phyloP scores from a whole-genome alignment of 2,797 vertebrate species.

The Sus cebifrons region DNA sequence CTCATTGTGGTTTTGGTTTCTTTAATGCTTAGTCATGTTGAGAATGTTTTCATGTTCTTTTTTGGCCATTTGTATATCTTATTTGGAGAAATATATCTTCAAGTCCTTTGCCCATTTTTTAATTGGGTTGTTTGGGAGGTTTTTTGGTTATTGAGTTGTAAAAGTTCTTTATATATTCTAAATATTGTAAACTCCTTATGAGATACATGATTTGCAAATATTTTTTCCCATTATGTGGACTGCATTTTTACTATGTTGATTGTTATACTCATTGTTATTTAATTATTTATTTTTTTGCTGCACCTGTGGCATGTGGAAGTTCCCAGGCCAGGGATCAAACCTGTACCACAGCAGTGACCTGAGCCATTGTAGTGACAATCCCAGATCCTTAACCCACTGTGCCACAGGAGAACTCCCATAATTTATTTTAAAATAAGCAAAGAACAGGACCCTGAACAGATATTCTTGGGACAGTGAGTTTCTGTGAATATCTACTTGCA shows the following conservation, averaged over 20 bases:
- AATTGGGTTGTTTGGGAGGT: no score
- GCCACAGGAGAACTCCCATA: neutral
- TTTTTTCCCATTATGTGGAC: neutral
- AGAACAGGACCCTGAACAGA: neutral
- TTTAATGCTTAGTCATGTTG: neutral
- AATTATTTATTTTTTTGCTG: neutral
- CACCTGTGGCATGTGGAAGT: no score
- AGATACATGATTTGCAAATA: neutral
- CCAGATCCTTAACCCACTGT: no score
- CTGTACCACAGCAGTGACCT: no score
- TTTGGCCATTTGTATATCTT: neutral
- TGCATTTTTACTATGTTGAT: neutral
- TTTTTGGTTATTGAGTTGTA: no score
- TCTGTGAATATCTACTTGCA: neutral
- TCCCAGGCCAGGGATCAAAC: no score
- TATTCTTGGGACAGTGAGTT: neutral
- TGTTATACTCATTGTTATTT: neutral
- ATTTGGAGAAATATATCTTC: neutral
- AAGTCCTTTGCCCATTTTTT: neutral
- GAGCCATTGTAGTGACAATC: no score
- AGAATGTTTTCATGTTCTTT: constrained; percentile 8
- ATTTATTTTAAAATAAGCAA: constrained; percentile 9
- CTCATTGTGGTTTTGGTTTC: constrained; percentile 23
- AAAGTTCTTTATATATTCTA: neutral
- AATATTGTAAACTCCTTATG: neutral